Conservation (phyloP, 2,888 invertebrate genomes). For the Metalampra italica region DNA sequence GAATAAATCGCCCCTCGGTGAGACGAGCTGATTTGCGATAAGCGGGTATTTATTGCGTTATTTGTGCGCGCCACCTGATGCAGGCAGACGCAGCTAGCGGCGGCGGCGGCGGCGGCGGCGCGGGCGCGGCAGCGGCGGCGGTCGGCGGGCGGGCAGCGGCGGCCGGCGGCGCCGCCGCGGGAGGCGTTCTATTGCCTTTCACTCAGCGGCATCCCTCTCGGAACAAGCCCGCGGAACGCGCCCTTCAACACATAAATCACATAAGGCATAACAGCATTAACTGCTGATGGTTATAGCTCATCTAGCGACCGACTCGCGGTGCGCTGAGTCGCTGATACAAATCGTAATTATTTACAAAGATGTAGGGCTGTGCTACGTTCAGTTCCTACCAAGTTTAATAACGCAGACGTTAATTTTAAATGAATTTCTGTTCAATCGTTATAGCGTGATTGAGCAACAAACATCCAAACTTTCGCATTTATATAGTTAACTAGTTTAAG, state of each 20-base stretch:
- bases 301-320: slow-evolving; percentile 12
- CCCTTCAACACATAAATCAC: slow-evolving; percentile 58
- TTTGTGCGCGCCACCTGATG: slow-evolving; percentile 63
- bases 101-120: neutral
- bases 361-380: neutral
- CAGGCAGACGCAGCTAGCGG: neutral
- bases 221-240: slow-evolving; percentile 38
- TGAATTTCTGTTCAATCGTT: too few species aligned
- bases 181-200: slow-evolving; percentile 58
- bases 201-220: slow-evolving; percentile 42
- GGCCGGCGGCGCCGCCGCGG: slow-evolving; percentile 46
- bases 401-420: too few species aligned
- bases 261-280: slow-evolving; percentile 41
- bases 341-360: slow-evolving; percentile 8
- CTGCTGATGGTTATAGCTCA: slow-evolving; percentile 48
- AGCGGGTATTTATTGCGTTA: slow-evolving; percentile 74
- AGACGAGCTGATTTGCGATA: slow-evolving; percentile 76
- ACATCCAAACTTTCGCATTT: too few species aligned
- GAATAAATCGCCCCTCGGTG: slow-evolving; percentile 70
- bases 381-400: neutral
- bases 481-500: too few species aligned
- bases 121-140: neutral
- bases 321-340: neutral
- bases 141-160: slow-evolving; percentile 23
- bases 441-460: too few species aligned